Conservation (phyloP, 1,140 invertebrate genomes). For the Harpegnathos saltator region DNA sequence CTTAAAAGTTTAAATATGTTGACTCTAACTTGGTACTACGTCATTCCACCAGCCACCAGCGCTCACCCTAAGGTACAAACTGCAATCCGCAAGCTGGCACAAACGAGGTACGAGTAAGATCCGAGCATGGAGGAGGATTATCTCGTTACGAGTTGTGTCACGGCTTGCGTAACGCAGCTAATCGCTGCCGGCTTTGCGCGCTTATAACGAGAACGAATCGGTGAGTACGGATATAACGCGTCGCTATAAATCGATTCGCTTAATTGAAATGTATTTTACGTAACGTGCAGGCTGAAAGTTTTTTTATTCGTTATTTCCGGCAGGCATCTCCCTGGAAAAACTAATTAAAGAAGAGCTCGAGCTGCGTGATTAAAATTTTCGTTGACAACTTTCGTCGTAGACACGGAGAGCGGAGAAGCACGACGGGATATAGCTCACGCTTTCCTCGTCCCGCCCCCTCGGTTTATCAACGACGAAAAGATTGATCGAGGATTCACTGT, state of each 20-base stretch:
- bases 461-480: constrained; percentile 20
- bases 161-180: constrained; percentile 64
- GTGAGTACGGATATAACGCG: constrained; percentile 41
- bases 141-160: constrained; percentile 67
- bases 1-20: constrained; percentile 71
- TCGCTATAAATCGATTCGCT: constrained; percentile 54
- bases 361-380: constrained; percentile 46
- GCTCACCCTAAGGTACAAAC: constrained; percentile 20
- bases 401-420: not conserved
- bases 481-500: not conserved
- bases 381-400: constrained; percentile 42
- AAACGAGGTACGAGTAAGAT: constrained; percentile 36
- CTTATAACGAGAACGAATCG: constrained; percentile 63
- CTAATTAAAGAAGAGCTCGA: constrained; percentile 51
- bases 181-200: constrained; percentile 62
- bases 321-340: constrained; percentile 30
- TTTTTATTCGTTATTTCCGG: constrained; percentile 52
- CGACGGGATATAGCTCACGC: constrained; percentile 3
- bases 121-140: constrained; percentile 46
- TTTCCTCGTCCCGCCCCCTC: no score
- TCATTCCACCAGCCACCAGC: not conserved
- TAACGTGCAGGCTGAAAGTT: constrained; percentile 47
- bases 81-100: constrained; percentile 50
- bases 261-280: constrained; percentile 66
- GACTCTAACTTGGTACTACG: constrained; percentile 54